phyloP scores from a whole-genome alignment of 2,888 invertebrate genomes.

The Chalcosyrphus nemorum region DNA sequence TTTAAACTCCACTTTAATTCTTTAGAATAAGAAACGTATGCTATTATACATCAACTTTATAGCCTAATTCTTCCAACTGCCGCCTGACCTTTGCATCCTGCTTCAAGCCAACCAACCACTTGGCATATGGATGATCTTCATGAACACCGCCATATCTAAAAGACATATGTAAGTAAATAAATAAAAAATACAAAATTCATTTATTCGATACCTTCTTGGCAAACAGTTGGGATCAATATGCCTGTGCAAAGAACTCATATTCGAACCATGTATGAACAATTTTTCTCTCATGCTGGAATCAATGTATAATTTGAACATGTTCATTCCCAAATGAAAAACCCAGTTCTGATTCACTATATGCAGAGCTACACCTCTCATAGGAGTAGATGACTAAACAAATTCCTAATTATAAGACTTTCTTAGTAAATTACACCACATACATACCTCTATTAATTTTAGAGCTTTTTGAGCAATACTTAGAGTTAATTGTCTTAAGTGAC shows the following conservation, averaged over 20 bases:
- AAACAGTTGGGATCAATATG: conserved; percentile 88
- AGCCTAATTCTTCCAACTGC: conserved; percentile 86
- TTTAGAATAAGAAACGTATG: no score
- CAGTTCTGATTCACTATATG: conserved; percentile 92
- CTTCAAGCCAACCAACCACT: conserved; percentile 87
- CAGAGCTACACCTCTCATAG: conserved; percentile 88
- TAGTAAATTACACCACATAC: no score
- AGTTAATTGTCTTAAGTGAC: conserved; percentile 89
- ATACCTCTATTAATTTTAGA: conserved; percentile 87
- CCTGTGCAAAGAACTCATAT: conserved; percentile 88
- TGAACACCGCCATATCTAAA: conserved; percentile 82
- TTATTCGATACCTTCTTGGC: conserved; percentile 84
- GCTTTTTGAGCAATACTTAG: conserved; percentile 87
- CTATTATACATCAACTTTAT: conserved; percentile 82
- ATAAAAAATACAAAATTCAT: neutral
- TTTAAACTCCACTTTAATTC: no score
- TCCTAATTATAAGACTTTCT: neutral
- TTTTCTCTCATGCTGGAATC: conserved; percentile 86
- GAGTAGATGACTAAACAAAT: conserved; percentile 87
- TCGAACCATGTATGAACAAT: conserved; percentile 86
- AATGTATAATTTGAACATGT: conserved; percentile 90
- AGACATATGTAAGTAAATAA: neutral
- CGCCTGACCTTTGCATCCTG: conserved; percentile 84
- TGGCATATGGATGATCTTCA: conserved; percentile 88
- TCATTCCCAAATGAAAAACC: conserved; percentile 90